Conservation (phyloP, 2,888 invertebrate genomes). For the Conchocele bisecta region DNA sequence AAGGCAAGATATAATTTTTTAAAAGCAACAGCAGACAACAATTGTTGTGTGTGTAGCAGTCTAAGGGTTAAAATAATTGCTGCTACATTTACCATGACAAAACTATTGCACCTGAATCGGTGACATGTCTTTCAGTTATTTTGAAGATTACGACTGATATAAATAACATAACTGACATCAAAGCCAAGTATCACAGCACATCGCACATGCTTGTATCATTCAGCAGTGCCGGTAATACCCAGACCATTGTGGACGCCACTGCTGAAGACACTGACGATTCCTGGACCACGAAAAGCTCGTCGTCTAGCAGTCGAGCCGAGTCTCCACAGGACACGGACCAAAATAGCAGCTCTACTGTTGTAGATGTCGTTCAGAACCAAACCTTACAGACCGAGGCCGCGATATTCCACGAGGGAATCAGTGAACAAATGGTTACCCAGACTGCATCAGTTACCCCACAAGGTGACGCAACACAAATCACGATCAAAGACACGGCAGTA, state of each 20-base stretch:
- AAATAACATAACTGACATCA: no score
- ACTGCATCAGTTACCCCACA: not conserved
- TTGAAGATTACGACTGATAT: no score
- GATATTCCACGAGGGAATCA: not conserved
- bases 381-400: not conserved
- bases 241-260: no score
- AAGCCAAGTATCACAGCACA: no score
- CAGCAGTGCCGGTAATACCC: no score
- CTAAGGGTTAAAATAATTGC: no score
- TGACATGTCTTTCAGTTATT: no score
- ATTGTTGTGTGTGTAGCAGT: no score
- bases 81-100: not conserved
- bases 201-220: no score
- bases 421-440: not conserved
- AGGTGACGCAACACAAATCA: not conserved
- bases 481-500: not conserved
- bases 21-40: not conserved
- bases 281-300: slow-evolving; percentile 48
- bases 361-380: not conserved
- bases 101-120: no score
- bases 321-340: slow-evolving; percentile 28
- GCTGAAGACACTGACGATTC: slow-evolving; percentile 41
- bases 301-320: slow-evolving; percentile 40
- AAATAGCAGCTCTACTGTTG: not conserved
- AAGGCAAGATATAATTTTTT: no score